Base-by-base conservation (phyloP, 2,888 invertebrate genomes). In the Fragum whitleyi region DNA sequence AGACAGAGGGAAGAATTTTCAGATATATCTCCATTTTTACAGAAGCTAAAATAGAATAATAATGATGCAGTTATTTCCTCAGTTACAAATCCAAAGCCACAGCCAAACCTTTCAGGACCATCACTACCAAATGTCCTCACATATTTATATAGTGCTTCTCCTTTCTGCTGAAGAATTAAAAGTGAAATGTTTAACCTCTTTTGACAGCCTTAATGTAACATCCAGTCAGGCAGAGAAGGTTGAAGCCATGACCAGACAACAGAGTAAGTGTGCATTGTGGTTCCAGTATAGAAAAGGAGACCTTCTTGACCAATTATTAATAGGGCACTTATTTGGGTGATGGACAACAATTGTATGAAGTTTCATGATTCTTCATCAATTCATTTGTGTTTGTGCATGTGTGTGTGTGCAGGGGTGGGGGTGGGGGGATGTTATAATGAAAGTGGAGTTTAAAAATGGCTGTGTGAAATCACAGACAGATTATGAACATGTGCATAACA, bases 221-320 rank as follows among this genome's bases (percentile, higher is more conserved):
- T 7, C 26, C 14, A 57, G 55, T 29, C 74, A 74, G 28, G 32
- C 57, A 9, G 29, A 21, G 23, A 67, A 74, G n/a, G 36, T 28
- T 42, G 68, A 74, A 21, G 9, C 26, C 1, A 2, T 67, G 42
- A 67, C 57, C 0, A 14, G n/a, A 2, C n/a, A 19, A 36, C 36
- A 71, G 23, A 19, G 23, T 16, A 71, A 39, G 1, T n/a, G 9
- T 1, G 23, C 32, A 65, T 19, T 47, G 19, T 62, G 73, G 73
- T 29, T 28, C 21, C 21, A 9, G 32, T 36, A 6, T 9, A 36
- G 32, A 9, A 36, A 36, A 9, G 32, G 32, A n/a, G n/a, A n/a
- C n/a, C n/a, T n/a, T n/a, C n/a, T n/a, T n/a, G n/a, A n/a, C n/a
- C n/a, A n/a, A n/a, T n/a, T n/a, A n/a, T n/a, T n/a, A n/a, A n/a